A percentile compares a stretch with the other conserved stretches of the same genome.
Evolutionary conservation across 2,797 vertebrate genomes (phyloP).

Genomic region (Halcyon smyrnensis): DNA sequence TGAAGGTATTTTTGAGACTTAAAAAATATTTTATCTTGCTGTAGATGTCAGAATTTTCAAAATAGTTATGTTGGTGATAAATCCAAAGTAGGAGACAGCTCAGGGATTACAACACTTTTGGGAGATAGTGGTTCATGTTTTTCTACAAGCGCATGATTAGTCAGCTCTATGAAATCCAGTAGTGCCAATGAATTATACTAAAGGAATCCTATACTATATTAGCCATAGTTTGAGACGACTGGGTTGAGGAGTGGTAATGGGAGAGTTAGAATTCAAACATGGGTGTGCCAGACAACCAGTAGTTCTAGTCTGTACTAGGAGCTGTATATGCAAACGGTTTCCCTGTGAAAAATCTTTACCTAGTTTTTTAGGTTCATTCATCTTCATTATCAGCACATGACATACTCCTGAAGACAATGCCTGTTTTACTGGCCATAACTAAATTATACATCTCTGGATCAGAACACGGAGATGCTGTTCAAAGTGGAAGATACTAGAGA

Average conservation of each 20-base stretch:
- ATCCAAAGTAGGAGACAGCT: not conserved
- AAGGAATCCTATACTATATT: not conserved
- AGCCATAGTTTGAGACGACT: not conserved
- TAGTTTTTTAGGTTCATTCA: not conserved
- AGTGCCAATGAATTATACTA: not conserved
- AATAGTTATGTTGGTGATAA: not conserved
- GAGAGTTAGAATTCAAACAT: not conserved
- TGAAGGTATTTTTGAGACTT: not conserved
- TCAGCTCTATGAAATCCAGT: not conserved
- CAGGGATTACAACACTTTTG: not conserved
- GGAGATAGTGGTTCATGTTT: not conserved
- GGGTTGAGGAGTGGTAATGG: not conserved
- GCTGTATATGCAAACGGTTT: not conserved
- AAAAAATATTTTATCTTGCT: not conserved
- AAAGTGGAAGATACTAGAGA: not conserved
- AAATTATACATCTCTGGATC: not conserved
- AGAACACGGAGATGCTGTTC: not conserved
- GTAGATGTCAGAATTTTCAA: not conserved
- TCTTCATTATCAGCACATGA: not conserved
- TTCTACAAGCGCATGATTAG: not conserved
- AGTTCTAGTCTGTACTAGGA: not conserved
- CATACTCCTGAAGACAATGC: not conserved
- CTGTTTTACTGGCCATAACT: not conserved
- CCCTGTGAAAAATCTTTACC: not conserved
- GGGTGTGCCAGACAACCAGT: not conserved